Base-by-base conservation (phyloP, 2,888 invertebrate species). In the Pristionchus entomophagus region DNA sequence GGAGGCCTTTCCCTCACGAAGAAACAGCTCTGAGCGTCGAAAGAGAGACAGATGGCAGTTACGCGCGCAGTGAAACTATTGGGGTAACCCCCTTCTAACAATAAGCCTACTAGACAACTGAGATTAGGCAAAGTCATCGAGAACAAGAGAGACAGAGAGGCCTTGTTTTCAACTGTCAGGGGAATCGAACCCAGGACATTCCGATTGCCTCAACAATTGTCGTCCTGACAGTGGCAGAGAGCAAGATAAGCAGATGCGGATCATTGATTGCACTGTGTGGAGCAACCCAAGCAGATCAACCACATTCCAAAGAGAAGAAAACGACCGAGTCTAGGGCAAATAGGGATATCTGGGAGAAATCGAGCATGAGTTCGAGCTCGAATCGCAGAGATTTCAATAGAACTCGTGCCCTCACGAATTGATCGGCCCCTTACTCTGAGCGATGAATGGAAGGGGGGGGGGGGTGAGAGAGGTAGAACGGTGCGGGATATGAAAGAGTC, bases 211-310 rank as follows among this genome's bases (percentile, higher is more conserved):
- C n/a, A n/a, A 1, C n/a, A 26, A 56, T 6, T 22, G 5, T 56
- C 26, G 12, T 32, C 8, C 17, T 17, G 14, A 29, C 62, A 62
- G 62, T 62, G 62, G 17, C 29, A 62, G 29, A 10, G 59, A 10
- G 6, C 6, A 59, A 8, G 62, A 10, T 14, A 17, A 17, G 32
- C 12, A 32, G 17, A 14, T 32, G 62, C 62, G 62, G 62, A 29
- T 14, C 62, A 62, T 62, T 62, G 62, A 62, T 62, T 62, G 29
- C 62, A 62, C 32, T 62, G 62, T 62, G 62, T 29, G 62, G 32
- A 62, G 12, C 62, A 10, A 62, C 6, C 62, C 62, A 62, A 62
- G 62, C 62, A 62, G n/a, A 62, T 62, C 29, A 17, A 5, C 32
- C 26, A 29, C 14, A 62, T 45, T 14, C 45, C 45, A 45, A 45